Base-by-base conservation (phyloP, 1,140 invertebrate species). In the Panagrolaimus sp. region DNA sequence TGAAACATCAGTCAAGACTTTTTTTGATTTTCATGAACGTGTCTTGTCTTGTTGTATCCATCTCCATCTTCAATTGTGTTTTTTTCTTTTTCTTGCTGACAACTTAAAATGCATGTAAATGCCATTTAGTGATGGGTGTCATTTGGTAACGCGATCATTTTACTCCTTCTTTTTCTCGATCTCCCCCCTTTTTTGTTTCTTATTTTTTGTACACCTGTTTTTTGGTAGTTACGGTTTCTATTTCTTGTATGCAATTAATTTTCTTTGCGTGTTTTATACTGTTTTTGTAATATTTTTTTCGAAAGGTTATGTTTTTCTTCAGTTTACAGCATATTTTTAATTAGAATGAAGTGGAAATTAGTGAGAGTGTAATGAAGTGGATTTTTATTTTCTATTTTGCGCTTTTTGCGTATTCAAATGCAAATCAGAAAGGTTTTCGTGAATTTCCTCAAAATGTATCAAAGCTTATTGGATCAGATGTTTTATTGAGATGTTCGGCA, bases 361-460 rank as follows among this genome's bases (percentile, higher is more conserved):
- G 14, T 28, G 32, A 38, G 32, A 28, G 21, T 28, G 52, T 58
- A 26, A 58, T 58, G 52, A 58, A 58, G 52, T 58, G 52, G 52
- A 21, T 58, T 28, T 21, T 28, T 26, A 28, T 58, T 26, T 26
- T 58, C 52, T 21, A 21, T n/a, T 26, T 28, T 58, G 52, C 52
- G 52, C 52, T 58, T 58, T 58, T 58, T 21, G 52, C 52, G 52
- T 26, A 21, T 17, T 12, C 28, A 21, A 58, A 58, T 58, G 52
- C 52, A 26, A 58, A 58, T 21, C 52, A 21, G 12, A 21, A 28
- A 58, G 52, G 52, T 21, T 76, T 76, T 47, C 47, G 66, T 28
- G 74, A 76, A 44, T 38, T 21, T 14, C 74, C 74, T 17, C 46
- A 65, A 24, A 76, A 77, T 63, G 48, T 68, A 45, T 73, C 75